Evolutionary conservation across 2,888 invertebrate species (phyloP), one percentile per base, ranked within the genome.

Genomic region (Cryptocephalus moraei): DNA sequence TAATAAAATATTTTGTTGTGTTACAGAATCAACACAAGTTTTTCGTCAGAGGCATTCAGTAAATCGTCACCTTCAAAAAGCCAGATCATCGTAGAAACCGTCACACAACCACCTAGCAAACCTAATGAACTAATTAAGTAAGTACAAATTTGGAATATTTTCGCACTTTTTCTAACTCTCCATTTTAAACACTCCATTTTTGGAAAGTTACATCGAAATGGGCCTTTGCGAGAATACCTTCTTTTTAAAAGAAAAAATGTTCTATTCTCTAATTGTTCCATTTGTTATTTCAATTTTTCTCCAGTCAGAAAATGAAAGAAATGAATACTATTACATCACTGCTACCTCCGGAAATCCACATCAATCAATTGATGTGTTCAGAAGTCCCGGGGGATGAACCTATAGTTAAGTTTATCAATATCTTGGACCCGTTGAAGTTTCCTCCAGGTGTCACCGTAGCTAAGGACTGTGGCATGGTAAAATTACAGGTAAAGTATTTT

Each of bases 11-110:
- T 46, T n/a, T n/a, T n/a, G n/a, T n/a, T n/a, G n/a, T n/a, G n/a
- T n/a, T 36, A 36, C 6, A 77, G 77, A 39, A 74, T 76, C 45
- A 68, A 68, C 22, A 50, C 52, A 44, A 44, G 60, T 73, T 73
- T 50, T 87, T 87, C 69, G 84, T 86, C 50, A 85, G 11, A 32
- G 59, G 73, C 74, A 50, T 88, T 88, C 69, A 84, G 86, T 51
- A 85, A 82, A 13, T 85, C 86, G 0, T 83, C 84, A 1, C 86
- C 86, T 62, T 78, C 78, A 54, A 86, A 85, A 69, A 89, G 88
- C 56, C 80, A 84, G 43, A 91, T 91, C 55, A 75, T 84, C 8
- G 84, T 91, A 41, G 90, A 91, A 68, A 82, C 66, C 79, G 56
- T 78, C 79, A 47, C 83, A 82, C 63, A 58, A 44, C 55, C 53